Evolutionary conservation across 2,888 invertebrate genomes (phyloP).

Genomic region (Exocentrus adspersus): DNA sequence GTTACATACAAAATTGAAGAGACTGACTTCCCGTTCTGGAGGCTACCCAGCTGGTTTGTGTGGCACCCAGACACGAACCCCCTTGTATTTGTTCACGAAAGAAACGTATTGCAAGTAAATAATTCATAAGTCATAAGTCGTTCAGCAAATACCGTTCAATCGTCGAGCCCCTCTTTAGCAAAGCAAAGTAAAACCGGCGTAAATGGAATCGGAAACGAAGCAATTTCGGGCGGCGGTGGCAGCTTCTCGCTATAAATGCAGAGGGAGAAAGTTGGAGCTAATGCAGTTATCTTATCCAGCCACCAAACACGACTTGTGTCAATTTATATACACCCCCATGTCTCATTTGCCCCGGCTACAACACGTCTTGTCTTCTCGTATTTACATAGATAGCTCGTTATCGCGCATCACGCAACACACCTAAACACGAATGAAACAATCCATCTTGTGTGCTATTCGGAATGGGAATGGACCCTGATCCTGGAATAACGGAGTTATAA

Average conservation of each 20-base stretch:
- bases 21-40: too few species aligned
- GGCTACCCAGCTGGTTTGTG: too few species aligned
- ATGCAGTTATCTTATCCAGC: conserved; percentile 55
- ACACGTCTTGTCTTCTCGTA: conserved; percentile 28
- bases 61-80: too few species aligned
- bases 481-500: conserved; percentile 4
- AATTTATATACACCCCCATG: conserved; percentile 52
- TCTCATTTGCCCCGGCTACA: conserved; percentile 18
- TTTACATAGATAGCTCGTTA: conserved; percentile 45
- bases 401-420: conserved; percentile 31
- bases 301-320: conserved; percentile 53
- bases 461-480: conserved; percentile 7
- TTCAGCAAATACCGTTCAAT: conserved; percentile 37
- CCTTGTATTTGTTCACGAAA: conserved; percentile 4
- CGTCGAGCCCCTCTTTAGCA: conserved; percentile 28
- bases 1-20: too few species aligned
- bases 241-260: conserved; percentile 33
- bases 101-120: conserved; percentile 32
- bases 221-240: conserved; percentile 43
- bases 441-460: conserved; percentile 8
- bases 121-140: conserved; percentile 38
- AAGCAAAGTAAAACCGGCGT: conserved; percentile 42
- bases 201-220: conserved; percentile 45
- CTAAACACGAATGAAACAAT: conserved; percentile 25
- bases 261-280: conserved; percentile 37